Evolutionary conservation across 2,797 vertebrate species (phyloP).

Genomic region (Ceyx erithaca): DNA sequence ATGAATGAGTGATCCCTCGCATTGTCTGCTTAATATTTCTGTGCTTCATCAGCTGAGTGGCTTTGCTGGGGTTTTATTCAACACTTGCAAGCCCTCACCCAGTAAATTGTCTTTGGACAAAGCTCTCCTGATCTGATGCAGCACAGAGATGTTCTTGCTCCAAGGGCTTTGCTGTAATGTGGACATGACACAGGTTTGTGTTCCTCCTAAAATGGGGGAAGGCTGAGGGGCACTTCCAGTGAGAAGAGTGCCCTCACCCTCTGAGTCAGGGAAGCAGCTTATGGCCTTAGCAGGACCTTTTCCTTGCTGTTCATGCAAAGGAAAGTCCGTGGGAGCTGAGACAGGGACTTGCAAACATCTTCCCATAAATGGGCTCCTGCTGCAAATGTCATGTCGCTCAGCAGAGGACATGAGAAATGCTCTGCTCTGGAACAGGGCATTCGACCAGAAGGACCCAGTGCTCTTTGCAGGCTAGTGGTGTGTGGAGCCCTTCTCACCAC

Average conservation of each 20-base stretch:
- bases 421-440: neutral
- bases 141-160: rapidly evolving
- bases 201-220: rapidly evolving
- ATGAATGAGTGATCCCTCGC: neutral
- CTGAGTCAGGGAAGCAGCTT: neutral
- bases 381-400: neutral
- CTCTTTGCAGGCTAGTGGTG: neutral
- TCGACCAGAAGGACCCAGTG: rapidly evolving
- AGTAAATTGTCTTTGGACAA: neutral
- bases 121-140: neutral
- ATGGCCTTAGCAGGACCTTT: neutral
- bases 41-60: neutral
- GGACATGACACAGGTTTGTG: rapidly evolving
- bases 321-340: neutral
- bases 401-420: neutral
- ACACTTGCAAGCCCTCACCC: neutral
- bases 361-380: neutral
- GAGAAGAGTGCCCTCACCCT: neutral
- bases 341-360: neutral
- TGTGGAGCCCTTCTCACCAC: neutral
- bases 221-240: neutral
- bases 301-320: neutral
- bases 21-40: neutral
- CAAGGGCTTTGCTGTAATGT: rapidly evolving
- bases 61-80: neutral